Evolutionary conservation across 2,113 vertebrate species (phyloP).

Genomic region (Pachyramphus minor): DNA sequence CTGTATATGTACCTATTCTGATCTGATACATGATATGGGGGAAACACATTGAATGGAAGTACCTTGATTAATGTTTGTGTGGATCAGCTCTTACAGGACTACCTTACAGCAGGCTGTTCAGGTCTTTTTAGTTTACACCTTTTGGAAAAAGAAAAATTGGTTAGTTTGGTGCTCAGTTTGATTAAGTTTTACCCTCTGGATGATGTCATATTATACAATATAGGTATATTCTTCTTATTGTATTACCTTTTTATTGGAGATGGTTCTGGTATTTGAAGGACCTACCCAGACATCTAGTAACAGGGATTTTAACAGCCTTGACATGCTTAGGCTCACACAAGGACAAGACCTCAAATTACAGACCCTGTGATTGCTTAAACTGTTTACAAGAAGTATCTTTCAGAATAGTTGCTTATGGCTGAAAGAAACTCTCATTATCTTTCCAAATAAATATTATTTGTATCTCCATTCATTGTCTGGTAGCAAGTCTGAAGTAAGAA

Average conservation of each 20-base stretch:
- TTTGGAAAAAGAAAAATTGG: neutral
- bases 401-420: neutral
- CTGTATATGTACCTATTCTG: neutral
- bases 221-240: neutral
- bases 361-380: neutral
- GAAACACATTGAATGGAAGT: neutral
- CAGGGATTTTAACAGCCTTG: neutral
- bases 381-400: neutral
- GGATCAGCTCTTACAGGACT: neutral
- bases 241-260: neutral
- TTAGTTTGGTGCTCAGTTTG: neutral
- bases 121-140: neutral
- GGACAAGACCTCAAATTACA: neutral
- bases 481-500: neutral
- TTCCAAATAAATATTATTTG: neutral
- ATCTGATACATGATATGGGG: neutral
- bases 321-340: neutral
- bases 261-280: neutral
- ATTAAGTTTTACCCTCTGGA: neutral
- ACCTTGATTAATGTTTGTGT: neutral
- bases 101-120: neutral
- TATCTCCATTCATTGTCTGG: neutral
- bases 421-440: neutral
- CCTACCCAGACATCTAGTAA: neutral
- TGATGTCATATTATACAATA: neutral